A percentile compares a stretch with the other conserved stretches of the same genome.
Evolutionary conservation across 2,888 invertebrate genomes (phyloP).

Genomic region (Pegoplata infirma): DNA sequence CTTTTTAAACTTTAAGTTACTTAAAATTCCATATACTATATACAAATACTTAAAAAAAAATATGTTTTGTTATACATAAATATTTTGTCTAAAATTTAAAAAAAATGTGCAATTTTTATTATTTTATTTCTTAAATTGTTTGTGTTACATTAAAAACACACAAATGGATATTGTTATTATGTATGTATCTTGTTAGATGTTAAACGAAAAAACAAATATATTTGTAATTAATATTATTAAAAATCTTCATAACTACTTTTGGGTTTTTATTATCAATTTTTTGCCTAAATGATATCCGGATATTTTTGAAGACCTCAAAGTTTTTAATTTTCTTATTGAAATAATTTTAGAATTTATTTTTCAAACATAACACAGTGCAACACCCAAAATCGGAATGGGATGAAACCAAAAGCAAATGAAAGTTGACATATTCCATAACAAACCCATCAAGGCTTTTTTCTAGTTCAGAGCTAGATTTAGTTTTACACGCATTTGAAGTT

Average conservation of each 20-base stretch:
- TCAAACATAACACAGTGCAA: too few species aligned
- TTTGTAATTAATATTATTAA: slow-evolving; percentile 13
- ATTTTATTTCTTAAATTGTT: slow-evolving; percentile 14
- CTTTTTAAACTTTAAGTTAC: slow-evolving; percentile 19
- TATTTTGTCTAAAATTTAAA: slow-evolving; percentile 10
- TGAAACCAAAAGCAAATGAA: too few species aligned
- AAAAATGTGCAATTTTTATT: slow-evolving; percentile 38
- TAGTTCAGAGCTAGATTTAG: too few species aligned
- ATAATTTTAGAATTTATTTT: too few species aligned
- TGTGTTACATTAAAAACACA: not conserved
- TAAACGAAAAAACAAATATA: slow-evolving; percentile 5
- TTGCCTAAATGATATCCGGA: too few species aligned
- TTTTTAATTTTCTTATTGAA: too few species aligned
- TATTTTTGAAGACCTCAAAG: too few species aligned
- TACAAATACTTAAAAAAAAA: slow-evolving; percentile 30
- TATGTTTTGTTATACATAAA: slow-evolving; percentile 24
- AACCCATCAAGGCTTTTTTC: too few species aligned
- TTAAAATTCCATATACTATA: slow-evolving; percentile 55
- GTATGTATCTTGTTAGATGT: slow-evolving; percentile 12
- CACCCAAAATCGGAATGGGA: too few species aligned
- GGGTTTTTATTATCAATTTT: too few species aligned
- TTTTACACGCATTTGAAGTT: too few species aligned
- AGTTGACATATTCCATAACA: too few species aligned
- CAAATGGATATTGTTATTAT: not conserved
- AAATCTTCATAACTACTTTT: not conserved